These are phyloP conservation scores for Drosophila paranaensis DNA, from an alignment of 2,888 invertebrate genomes.

Conservation along the genomic window DNA sequence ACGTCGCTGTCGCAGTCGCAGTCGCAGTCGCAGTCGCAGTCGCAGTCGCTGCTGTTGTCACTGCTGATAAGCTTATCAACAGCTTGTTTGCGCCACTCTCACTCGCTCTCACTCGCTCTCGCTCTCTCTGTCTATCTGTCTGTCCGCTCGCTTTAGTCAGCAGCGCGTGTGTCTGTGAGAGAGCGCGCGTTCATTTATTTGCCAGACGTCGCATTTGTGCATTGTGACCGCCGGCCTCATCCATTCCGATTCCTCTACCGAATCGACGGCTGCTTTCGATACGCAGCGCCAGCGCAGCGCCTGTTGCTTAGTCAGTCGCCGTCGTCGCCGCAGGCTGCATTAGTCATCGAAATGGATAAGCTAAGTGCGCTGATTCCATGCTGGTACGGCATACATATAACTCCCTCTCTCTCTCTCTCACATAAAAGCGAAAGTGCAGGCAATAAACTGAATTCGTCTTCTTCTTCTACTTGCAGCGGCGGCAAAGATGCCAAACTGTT, in stretches of 20 bases:
- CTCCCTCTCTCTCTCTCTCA: not conserved
- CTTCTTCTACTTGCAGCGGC: constrained; percentile 50
- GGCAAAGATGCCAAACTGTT: constrained; percentile 75
- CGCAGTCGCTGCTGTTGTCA: constrained; percentile 10
- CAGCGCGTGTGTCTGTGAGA: constrained; percentile 2
- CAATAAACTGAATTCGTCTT: not conserved
- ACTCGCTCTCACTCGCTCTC: not conserved
- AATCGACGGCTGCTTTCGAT: not conserved
- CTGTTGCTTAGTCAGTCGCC: constrained; percentile 35
- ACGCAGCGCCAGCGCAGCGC: constrained; percentile 6
- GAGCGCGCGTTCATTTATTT: constrained; percentile 48
- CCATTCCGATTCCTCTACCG: constrained; percentile 27
- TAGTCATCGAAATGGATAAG: constrained; percentile 71
- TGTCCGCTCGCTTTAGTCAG: not conserved
- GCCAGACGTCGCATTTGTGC: constrained; percentile 48
- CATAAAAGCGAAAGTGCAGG: not conserved
- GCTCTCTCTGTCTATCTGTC: not conserved
- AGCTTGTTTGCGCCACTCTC: constrained; percentile 33
- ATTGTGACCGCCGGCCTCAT: constrained; percentile 22
- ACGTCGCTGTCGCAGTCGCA: not conserved
- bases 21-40: not conserved
- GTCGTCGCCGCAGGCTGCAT: constrained; percentile 42
- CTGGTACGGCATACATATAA: constrained; percentile 61
- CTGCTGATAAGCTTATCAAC: constrained; percentile 76
- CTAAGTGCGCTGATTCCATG: constrained; percentile 67